These are phyloP conservation scores for Drosophila pruinosa DNA, from an alignment of 1,140 invertebrate genomes.

Conservation along the genomic window DNA sequence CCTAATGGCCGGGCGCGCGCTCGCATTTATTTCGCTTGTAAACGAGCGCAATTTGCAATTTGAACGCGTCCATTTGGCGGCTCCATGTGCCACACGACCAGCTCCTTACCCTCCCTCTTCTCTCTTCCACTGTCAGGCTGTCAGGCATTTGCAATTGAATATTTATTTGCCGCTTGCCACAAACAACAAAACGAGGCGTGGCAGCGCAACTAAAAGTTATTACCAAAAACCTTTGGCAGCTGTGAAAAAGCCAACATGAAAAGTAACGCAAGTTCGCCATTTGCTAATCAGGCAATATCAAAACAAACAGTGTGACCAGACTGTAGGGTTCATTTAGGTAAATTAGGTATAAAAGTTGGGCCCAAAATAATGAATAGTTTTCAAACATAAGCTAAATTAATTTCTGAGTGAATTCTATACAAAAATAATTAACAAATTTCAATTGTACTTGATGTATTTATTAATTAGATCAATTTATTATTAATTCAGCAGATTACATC, in stretches of 20 bases:
- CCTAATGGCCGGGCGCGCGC: constrained; percentile 57
- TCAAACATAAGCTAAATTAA: too few relatives aligned
- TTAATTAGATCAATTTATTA: too few relatives aligned
- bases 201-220: constrained; percentile 62
- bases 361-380: too few relatives aligned
- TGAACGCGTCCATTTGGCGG: constrained; percentile 58
- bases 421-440: not conserved
- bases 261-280: not conserved
- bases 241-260: not conserved
- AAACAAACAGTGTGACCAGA: constrained; percentile 30
- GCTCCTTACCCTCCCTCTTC: not conserved
- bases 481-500: too few relatives aligned
- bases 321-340: too few relatives aligned
- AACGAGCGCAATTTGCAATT: constrained; percentile 75
- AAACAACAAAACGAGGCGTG: constrained; percentile 33
- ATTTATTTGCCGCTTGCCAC: constrained; percentile 52
- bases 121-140: not conserved
- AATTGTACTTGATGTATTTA: too few relatives aligned
- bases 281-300: constrained; percentile 31
- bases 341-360: too few relatives aligned
- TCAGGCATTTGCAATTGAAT: constrained; percentile 66
- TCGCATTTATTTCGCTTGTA: constrained; percentile 71
- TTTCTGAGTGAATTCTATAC: too few relatives aligned
- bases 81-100: constrained; percentile 7
- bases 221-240: constrained; percentile 35